Base-by-base conservation (phyloP, 1,140 invertebrate genomes). In the Nasonia giraulti region DNA sequence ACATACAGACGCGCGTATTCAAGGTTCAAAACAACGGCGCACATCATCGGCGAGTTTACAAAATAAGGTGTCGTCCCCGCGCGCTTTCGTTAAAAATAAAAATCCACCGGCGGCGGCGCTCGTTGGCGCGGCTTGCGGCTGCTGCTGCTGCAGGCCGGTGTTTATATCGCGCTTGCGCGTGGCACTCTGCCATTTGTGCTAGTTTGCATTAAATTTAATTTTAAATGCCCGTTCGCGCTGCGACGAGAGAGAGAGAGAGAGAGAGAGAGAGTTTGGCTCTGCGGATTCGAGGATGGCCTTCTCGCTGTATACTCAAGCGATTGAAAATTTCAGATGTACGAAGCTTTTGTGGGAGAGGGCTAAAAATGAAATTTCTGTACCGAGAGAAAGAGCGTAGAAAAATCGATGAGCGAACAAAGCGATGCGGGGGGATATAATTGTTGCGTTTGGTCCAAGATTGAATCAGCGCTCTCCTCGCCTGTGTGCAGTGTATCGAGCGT, bases 201-300 rank as follows among this genome's bases (percentile, higher is more conserved):
- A 91, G 89, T 91, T 91, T 91, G 89, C 90, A 89, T 88, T 89
- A 88, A 90, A 91, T 91, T 91, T 91, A 91, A 91, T 91, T 91
- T 91, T 90, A 91, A 91, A 91, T 91, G 87, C 87, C 88, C 87
- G 68, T 76, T 71, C 50, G 55, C 23, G 23, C 66, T n/a, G 66
- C 14, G 2, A 27, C 68, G 33, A 3, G 1, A 14, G 5, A 2
- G 23, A 7, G 23, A 12, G 68, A 20, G 33, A 3, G 1, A 14
- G 5, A 2, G 23, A 7, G 23, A 12, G 68, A 20, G 23, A n/a
- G 23, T 27, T 12, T 62, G 6, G 55, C 68, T 33, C 68, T 71
- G 3, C 2, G 27, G 27, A 71, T 71, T 31, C 27, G 68, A 71
- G 68, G 11, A 71, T 27, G 68, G 27, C 12, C 1, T 20, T 17